Conservation (phyloP, 2,797 vertebrate genomes). For the Chromis chromis region DNA sequence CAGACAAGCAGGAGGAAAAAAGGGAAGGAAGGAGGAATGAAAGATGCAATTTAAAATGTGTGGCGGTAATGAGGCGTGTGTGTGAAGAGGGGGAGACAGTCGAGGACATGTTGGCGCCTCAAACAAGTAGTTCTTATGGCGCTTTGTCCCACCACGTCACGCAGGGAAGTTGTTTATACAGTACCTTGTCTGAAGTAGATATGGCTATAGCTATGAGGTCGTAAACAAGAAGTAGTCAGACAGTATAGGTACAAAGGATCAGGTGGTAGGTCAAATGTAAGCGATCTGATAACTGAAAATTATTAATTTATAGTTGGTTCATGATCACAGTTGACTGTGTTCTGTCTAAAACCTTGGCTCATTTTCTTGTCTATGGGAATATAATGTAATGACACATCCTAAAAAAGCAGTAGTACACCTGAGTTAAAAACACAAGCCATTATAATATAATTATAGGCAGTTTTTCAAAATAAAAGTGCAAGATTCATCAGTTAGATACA, state of each 20-base stretch:
- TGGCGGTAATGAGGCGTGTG: constrained; percentile 58
- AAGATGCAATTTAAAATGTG: constrained; percentile 55
- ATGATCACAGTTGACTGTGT: neutral
- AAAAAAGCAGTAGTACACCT: neutral
- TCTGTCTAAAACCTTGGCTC: too few relatives aligned
- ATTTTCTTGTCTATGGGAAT: too few relatives aligned
- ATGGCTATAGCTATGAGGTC: constrained; percentile 2
- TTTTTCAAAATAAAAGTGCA: constrained; percentile 4
- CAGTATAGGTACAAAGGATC: neutral
- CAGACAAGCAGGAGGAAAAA: constrained; percentile 38
- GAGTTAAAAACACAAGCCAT: neutral
- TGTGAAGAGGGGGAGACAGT: constrained; percentile 24
- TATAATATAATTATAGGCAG: neutral
- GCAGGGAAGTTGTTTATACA: neutral
- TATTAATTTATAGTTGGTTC: neutral
- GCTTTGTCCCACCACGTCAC: constrained; percentile 11
- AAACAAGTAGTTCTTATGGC: constrained; percentile 11
- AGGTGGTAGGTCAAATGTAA: neutral
- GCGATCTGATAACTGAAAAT: too few relatives aligned
- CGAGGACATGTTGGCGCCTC: constrained; percentile 13
- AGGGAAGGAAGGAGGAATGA: constrained; percentile 17
- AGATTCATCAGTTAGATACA: neutral
- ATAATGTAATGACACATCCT: too few relatives aligned
- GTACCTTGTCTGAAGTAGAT: neutral
- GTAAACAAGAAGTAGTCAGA: constrained; percentile 9